phyloP scores from a whole-genome alignment of 2,888 invertebrate species.

The Lasioglossum lativentre region DNA sequence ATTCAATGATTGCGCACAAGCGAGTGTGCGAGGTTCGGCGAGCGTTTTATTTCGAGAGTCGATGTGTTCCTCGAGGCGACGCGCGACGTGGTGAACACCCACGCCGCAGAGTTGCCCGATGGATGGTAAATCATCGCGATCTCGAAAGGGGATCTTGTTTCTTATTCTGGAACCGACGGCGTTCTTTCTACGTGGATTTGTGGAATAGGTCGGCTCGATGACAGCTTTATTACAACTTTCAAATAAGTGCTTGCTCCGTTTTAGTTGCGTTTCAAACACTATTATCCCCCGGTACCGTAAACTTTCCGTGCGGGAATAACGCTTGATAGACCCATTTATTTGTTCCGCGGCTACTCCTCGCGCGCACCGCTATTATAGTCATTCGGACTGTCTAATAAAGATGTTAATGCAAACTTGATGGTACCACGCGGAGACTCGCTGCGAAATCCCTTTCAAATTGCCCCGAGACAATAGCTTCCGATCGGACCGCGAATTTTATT shows the following conservation, averaged over 20 bases:
- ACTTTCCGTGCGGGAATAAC: background rate
- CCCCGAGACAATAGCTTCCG: too few relatives aligned
- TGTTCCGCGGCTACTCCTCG: background rate
- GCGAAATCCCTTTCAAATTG: background rate
- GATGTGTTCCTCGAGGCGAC: slow-evolving; percentile 25
- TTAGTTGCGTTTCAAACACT: background rate
- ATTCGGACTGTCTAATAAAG: background rate
- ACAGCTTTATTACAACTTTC: slow-evolving; percentile 11
- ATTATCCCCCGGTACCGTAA: background rate
- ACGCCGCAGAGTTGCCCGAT: slow-evolving; percentile 36
- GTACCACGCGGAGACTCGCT: background rate
- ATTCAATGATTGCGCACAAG: slow-evolving; percentile 26
- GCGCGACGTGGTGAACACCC: slow-evolving; percentile 40
- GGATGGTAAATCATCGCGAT: slow-evolving; percentile 46
- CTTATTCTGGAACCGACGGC: slow-evolving; percentile 11
- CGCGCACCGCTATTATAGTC: background rate
- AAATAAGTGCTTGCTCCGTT: background rate
- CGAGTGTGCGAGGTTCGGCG: background rate
- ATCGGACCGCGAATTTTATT: too few relatives aligned
- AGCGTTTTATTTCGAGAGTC: slow-evolving; percentile 42
- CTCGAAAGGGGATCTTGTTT: slow-evolving; percentile 32
- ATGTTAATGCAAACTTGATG: background rate
- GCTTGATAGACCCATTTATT: background rate
- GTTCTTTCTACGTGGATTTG: background rate
- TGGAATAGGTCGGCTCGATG: slow-evolving; percentile 4